Evolutionary conservation across 2,888 invertebrate species (phyloP), one percentile per base, ranked within the genome.

Genomic region (Caenorhabditis sp.): DNA sequence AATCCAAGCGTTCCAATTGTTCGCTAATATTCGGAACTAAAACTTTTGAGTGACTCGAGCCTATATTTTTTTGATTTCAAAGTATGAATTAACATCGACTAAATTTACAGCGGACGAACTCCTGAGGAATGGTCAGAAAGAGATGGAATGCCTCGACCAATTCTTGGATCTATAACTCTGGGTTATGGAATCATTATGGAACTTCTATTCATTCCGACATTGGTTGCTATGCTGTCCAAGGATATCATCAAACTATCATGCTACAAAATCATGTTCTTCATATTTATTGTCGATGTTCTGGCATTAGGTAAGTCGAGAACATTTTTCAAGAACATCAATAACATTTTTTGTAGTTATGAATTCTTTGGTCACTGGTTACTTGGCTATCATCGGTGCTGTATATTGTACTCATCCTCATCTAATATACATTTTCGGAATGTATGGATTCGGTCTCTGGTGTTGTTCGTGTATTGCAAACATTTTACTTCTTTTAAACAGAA

Each of bases 261-360:
- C 43, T 63, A 20, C 38, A 63, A 63, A 56, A 54, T 63, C 17
- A 63, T 63, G 63, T n/a, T 38, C 2, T 63, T 63, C 21, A 27
- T 63, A 8, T 25, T 25, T 1, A 14, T 56, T 1, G 25, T 56
- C 1, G 63, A 63, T 26, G 38, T 63, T 5, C 14, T 54, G 8
- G 54, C 56, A 57, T n/a, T 57, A n/a, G 36, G n/a, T 23, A 4
- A 23, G 21, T 21, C 49, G 4, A 8, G 17, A 21, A 23, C 3
- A 3, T 3, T 23, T 21, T 8, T 17, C 14, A 7, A 12, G 17
- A 12, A 10, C 14, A 3, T 43, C 17, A 43, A 12, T 43, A 10
- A 5, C 17, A 12, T 43, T 0, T 17, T 59, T 7, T 38, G 3
- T 3, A 43, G 43, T 20, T 8, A 23, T 63, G 10, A 56, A 56